Base-by-base conservation (phyloP, 2,888 invertebrate species). In the Amitus sp. region DNA sequence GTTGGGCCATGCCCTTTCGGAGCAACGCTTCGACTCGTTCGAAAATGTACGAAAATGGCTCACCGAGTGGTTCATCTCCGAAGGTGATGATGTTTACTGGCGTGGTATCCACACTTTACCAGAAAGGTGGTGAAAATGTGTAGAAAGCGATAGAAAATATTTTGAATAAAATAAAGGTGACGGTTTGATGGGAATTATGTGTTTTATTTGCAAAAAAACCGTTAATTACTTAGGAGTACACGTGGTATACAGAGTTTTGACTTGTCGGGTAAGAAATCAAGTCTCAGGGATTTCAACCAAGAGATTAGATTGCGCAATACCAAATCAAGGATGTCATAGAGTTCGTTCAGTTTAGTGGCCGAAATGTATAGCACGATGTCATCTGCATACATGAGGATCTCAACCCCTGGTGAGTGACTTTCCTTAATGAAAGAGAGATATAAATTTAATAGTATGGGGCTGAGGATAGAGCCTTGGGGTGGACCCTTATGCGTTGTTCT, bases 401-500 rank as follows among this genome's bases (percentile, higher is more conserved):
- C 2, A 9, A 30, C 30, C 2, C 6, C 30, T 10, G n/a, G 10
- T n/a, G 6, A n/a, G 2, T 6, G 6, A n/a, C 2, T 2, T 30
- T 30, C n/a, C n/a, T n/a, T n/a, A 2, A 30, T 2, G 6, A 10
- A 2, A 10, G 30, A n/a, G 1, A 46, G 2, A n/a, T 46, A 52
- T 12, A 46, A 10, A 5, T 46, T 52, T 1, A 48, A 55, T 28
- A 55, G 17, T 0, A 43, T 42, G 1, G 34, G 49, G 7, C 56
- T 56, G 1, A 56, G 37, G 2, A 49, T 45, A 1, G 49, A 43
- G 1, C 46, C 46, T 19, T 47, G 42, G 9, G 50, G 51, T 0
- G 52, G 51, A 1, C 57, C 57, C 9, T 15, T 37, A 9, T 20
- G n/a, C 12, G 40, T 12, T n/a, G 19, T 30, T 33, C 42, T 27